These are phyloP conservation scores for Micrasema longulum DNA, from an alignment of 1,140 invertebrate species.

Conservation along the genomic window DNA sequence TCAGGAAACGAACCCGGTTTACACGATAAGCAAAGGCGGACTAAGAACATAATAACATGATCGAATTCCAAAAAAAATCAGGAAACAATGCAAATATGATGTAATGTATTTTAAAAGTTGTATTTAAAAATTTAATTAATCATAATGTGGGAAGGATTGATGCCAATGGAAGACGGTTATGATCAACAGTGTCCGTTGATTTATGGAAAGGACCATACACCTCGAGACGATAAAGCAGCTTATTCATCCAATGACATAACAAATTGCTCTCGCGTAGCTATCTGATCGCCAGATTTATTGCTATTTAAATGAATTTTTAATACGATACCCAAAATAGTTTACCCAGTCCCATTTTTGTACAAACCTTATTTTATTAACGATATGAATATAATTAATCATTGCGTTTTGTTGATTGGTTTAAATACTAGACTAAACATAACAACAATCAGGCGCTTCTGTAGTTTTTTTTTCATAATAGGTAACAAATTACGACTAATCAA, in stretches of 20 bases:
- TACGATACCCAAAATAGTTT: constrained; percentile 13
- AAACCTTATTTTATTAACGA: background rate
- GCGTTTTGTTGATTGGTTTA: too few relatives aligned
- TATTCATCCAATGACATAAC: constrained; percentile 34
- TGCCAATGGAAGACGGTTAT: constrained; percentile 7
- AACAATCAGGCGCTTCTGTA: too few relatives aligned
- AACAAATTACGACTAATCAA: too few relatives aligned
- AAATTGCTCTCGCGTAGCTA: constrained; percentile 10
- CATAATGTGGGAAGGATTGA: background rate
- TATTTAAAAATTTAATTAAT: background rate
- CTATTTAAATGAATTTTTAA: constrained; percentile 22
- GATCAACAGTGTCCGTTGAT: constrained; percentile 10
- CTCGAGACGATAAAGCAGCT: constrained; percentile 16
- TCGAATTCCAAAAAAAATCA: too few relatives aligned
- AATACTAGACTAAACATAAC: too few relatives aligned
- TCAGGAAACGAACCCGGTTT: too few relatives aligned
- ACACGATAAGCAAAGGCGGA: too few relatives aligned
- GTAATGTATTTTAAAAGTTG: background rate
- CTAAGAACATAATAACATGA: too few relatives aligned
- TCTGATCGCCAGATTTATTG: constrained; percentile 20
- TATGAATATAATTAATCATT: background rate
- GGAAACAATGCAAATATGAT: background rate
- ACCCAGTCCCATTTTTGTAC: background rate
- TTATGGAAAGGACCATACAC: background rate
- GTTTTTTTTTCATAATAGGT: too few relatives aligned